These are phyloP conservation scores for Malthinus flaveolus DNA, from an alignment of 2,888 invertebrate species.

Conservation along the genomic window DNA sequence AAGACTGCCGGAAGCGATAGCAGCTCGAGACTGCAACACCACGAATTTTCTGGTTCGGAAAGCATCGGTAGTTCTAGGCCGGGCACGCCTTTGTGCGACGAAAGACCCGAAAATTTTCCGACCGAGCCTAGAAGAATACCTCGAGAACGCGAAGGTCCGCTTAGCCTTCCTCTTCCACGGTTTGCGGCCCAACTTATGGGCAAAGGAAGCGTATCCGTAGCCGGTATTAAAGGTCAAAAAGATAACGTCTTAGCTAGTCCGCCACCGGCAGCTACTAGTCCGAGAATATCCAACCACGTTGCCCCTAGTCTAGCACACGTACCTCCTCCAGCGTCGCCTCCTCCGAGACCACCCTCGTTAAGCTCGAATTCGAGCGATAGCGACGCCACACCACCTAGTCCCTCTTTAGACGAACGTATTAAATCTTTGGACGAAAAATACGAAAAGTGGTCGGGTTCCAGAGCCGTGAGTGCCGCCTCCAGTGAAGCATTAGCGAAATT, in stretches of 20 bases:
- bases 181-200: constrained; percentile 66
- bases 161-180: constrained; percentile 85
- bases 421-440: constrained; percentile 91
- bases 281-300: constrained; percentile 46
- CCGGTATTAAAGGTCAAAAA: constrained; percentile 53
- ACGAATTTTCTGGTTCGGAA: constrained; percentile 62
- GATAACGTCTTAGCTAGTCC: constrained; percentile 45
- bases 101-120: constrained; percentile 75
- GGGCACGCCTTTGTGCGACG: constrained; percentile 84
- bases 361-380: constrained; percentile 77
- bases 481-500: constrained; percentile 58
- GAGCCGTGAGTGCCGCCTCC: constrained; percentile 62
- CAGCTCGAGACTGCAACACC: constrained; percentile 53
- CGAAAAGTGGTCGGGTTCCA: constrained; percentile 82
- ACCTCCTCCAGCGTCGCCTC: constrained; percentile 64
- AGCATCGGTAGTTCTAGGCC: constrained; percentile 75
- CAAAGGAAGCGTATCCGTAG: constrained; percentile 53
- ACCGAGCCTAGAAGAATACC: constrained; percentile 71
- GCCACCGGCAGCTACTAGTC: constrained; percentile 58
- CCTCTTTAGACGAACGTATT: constrained; percentile 88
- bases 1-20: constrained; percentile 55
- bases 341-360: constrained; percentile 72
- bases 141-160: constrained; percentile 65
- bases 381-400: constrained; percentile 69
- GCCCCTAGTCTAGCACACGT: constrained; percentile 51